Percentiles rank a stretch among this genome's conserved stretches.
These are phyloP conservation scores for Lepidochrysops patricia DNA, from an alignment of 2,888 invertebrate genomes.

Conservation along the genomic window DNA sequence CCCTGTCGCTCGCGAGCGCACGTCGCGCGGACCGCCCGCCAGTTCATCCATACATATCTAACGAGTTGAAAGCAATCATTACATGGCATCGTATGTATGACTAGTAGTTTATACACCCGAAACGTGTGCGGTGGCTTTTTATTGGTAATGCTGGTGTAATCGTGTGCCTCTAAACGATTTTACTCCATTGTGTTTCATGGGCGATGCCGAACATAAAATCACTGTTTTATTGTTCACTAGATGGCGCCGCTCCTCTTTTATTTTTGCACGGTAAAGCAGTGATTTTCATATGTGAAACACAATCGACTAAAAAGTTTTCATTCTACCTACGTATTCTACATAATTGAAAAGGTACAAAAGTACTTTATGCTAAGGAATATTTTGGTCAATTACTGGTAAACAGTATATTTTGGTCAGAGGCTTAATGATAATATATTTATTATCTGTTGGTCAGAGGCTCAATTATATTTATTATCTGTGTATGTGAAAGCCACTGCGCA, in stretches of 20 bases:
- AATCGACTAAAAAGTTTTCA: not conserved
- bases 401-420: not conserved
- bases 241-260: not conserved
- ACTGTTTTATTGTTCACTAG: not conserved
- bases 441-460: not conserved
- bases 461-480: not conserved
- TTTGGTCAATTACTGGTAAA: not conserved
- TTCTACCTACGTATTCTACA: not conserved
- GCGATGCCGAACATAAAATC: not conserved
- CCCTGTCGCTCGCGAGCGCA: conserved; percentile 19
- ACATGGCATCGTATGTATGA: conserved; percentile 52
- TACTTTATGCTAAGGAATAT: not conserved
- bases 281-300: not conserved
- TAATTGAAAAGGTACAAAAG: not conserved
- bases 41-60: conserved; percentile 64
- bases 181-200: not conserved
- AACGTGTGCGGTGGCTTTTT: conserved; percentile 26
- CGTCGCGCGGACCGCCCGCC: conserved; percentile 42
- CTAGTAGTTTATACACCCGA: conserved; percentile 38
- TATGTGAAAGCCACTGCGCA: conserved; percentile 4
- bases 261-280: not conserved
- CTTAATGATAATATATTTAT: not conserved
- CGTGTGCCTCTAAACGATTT: not conserved
- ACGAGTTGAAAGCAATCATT: conserved; percentile 61
- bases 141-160: not conserved